phyloP scores from a whole-genome alignment of 2,888 invertebrate species.

The Agriopis marginaria region DNA sequence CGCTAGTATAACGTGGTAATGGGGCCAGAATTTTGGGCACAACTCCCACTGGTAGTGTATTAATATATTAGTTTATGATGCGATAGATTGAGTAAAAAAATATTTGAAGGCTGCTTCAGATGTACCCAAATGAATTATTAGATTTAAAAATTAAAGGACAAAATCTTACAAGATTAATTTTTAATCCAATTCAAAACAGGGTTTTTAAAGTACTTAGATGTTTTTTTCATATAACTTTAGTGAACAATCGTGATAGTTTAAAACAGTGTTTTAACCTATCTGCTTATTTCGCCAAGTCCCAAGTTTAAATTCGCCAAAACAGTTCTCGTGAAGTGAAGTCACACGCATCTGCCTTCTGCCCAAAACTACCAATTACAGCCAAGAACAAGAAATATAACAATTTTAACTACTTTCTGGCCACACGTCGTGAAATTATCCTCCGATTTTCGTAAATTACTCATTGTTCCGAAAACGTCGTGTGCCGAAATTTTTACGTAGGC shows the following conservation, averaged over 20 bases:
- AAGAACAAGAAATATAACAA: slow-evolving; percentile 69
- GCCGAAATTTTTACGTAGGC: slow-evolving; percentile 5
- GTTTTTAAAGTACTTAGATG: too few relatives aligned
- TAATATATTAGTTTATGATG: too few relatives aligned
- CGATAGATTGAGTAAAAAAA: too few relatives aligned
- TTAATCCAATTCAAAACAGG: too few relatives aligned
- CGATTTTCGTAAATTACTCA: slow-evolving; percentile 62
- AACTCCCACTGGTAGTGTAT: too few relatives aligned
- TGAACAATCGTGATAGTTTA: neutral
- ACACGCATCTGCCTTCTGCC: slow-evolving; percentile 82
- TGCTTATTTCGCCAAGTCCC: slow-evolving; percentile 44
- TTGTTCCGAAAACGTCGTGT: slow-evolving; percentile 49
- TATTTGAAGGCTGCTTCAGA: too few relatives aligned
- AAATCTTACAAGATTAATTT: too few relatives aligned
- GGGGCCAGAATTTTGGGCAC: too few relatives aligned
- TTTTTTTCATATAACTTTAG: neutral
- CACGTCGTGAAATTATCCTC: slow-evolving; percentile 56
- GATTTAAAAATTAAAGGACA: too few relatives aligned
- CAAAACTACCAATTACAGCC: slow-evolving; percentile 74
- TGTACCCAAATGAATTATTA: too few relatives aligned
- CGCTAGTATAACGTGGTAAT: too few relatives aligned
- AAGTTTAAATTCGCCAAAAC: slow-evolving; percentile 47
- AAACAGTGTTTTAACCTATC: neutral
- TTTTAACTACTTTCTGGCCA: slow-evolving; percentile 67
- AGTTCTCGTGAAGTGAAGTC: slow-evolving; percentile 72